Base-by-base conservation (phyloP, 1,140 invertebrate genomes). In the Lepidurus couesii region DNA sequence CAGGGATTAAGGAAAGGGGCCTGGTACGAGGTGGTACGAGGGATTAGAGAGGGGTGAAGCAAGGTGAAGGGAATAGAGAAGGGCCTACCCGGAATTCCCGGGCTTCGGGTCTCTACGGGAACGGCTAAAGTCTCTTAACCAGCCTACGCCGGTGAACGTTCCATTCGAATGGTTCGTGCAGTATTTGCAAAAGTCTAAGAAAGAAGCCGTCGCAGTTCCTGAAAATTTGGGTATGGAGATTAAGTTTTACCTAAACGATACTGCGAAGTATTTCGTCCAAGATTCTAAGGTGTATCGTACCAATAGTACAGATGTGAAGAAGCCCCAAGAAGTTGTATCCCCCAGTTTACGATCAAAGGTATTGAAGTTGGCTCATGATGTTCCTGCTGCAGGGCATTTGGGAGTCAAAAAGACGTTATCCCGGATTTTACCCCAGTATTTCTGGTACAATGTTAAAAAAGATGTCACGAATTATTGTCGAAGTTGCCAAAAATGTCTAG, bases 391-490 rank as follows among this genome's bases (percentile, higher is more conserved):
- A 45, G 80, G 79, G 21, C 81, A 82, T 65, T 47, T 82, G 24
- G 80, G 76, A 9, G 42, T 76, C 21, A 74, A 16, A 21, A 81
- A 77, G 77, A 81, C 80, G 1, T 74, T 78, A 5, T 47, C 78
- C 0, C 79, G 75, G 7, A 74, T 82, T 13, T 47, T 44, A 26
- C n/a, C 21, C 4, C 44, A 80, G 34, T 82, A 74, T 44, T 81
- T 42, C 34, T 82, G 79, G 81, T 77, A 74, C 5, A 44, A 21
- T 53, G 76, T 82, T 74, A 34, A 24, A 0, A 79, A 78, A 34
- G 78, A 82, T 74, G 74, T 81, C 4, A 80, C 42, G 9, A 10
- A 42, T 1, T 81, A 80, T 45, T 79, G 82, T n/a, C 24, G n/a
- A 7, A 75, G 75, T 10, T 82, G 82, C 44, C 34, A 43, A 44